These are phyloP conservation scores for Helarctos malayanus DNA, from an alignment of 2,797 vertebrate genomes.

Conservation along the genomic window DNA sequence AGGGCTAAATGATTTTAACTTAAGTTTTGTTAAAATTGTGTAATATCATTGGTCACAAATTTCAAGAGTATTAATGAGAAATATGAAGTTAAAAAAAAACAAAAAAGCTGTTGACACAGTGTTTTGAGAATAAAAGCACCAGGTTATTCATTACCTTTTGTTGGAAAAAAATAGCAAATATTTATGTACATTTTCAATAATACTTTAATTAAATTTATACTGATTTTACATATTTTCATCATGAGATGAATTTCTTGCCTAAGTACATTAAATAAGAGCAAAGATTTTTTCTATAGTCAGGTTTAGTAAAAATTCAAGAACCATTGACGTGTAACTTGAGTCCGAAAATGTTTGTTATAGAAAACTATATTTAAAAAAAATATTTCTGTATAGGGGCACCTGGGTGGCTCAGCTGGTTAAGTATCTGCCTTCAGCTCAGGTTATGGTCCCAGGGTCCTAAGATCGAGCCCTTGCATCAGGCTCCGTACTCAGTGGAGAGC, in stretches of 20 bases:
- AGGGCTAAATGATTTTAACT: neutral
- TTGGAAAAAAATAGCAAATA: neutral
- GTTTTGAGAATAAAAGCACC: neutral
- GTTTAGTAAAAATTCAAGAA: neutral
- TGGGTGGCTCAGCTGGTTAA: neutral
- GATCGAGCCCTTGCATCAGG: neutral
- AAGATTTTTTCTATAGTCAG: neutral
- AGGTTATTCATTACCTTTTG: neutral
- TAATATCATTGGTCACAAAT: slow-evolving; percentile 30
- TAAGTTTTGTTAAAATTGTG: neutral
- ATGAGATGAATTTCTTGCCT: neutral
- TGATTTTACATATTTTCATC: neutral
- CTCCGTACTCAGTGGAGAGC: neutral
- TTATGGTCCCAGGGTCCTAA: neutral
- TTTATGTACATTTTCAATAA: neutral
- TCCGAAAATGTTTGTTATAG: neutral
- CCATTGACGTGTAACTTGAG: neutral
- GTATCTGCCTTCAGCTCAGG: neutral
- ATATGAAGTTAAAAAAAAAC: neutral
- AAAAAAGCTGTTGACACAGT: neutral
- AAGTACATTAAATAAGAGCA: neutral
- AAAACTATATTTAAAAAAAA: neutral
- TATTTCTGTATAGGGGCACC: neutral
- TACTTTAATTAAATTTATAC: slow-evolving; percentile 11
- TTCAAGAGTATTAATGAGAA: neutral